phyloP scores from a whole-genome alignment of 2,113 vertebrate species.

The Engystomops pustulosus region DNA sequence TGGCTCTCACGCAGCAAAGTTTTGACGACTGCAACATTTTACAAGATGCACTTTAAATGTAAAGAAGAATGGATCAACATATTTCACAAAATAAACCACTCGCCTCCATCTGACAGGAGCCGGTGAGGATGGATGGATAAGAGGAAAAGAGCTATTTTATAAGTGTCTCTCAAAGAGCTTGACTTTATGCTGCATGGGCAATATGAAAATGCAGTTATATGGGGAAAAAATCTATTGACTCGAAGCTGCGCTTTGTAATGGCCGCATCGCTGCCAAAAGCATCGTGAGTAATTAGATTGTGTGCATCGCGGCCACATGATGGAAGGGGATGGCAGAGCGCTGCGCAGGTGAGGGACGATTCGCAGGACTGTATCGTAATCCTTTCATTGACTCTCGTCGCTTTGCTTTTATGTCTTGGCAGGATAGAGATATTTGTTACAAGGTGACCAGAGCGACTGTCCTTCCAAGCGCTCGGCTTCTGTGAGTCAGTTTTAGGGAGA shows the following conservation, averaged over 20 bases:
- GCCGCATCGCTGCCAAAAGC: conserved; percentile 22
- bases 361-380: conserved; percentile 25
- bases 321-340: neutral
- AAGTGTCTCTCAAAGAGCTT: conserved; percentile 17
- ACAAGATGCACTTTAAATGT: conserved; percentile 8
- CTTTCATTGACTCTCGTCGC: neutral
- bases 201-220: conserved; percentile 16
- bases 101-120: neutral
- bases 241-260: conserved; percentile 22
- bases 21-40: neutral
- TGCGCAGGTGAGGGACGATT: neutral
- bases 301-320: conserved; percentile 24
- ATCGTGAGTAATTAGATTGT: conserved; percentile 35
- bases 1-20: neutral
- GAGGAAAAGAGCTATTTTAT: conserved; percentile 27
- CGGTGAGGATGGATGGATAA: neutral
- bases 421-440: neutral
- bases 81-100: neutral
- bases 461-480: neutral
- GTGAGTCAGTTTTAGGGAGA: neutral
- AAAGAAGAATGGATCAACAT: conserved; percentile 1
- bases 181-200: conserved; percentile 14
- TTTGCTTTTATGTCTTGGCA: too few relatives aligned
- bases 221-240: conserved; percentile 28
- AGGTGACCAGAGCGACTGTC: conserved; percentile 14